Percentiles rank a stretch among this genome's conserved stretches.
These are phyloP conservation scores for Meloidogyne chitwoodi DNA, from an alignment of 1,140 invertebrate species.

Conservation along the genomic window DNA sequence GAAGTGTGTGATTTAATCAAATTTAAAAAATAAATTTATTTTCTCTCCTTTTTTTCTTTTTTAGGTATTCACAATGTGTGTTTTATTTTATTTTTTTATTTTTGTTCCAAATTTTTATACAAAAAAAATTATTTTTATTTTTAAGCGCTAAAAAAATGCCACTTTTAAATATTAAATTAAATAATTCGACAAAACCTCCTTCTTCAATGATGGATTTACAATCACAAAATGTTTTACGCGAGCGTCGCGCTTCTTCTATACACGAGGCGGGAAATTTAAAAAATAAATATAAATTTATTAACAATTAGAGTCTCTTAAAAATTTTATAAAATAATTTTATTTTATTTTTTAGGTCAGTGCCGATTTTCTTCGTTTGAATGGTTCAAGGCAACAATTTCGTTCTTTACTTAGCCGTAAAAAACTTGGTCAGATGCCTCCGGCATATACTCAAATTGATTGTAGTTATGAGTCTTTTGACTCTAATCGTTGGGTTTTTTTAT, in stretches of 20 bases:
- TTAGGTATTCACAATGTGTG: too few species aligned
- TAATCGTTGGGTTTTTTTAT: constrained; percentile 15
- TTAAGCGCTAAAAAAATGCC: too few species aligned
- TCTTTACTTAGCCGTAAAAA: constrained; percentile 59
- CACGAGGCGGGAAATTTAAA: constrained; percentile 39
- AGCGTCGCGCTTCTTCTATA: constrained; percentile 39
- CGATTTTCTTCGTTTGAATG: constrained; percentile 55
- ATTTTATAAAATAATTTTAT: neutral
- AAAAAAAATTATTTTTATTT: too few species aligned
- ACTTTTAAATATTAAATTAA: neutral
- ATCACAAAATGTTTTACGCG: neutral
- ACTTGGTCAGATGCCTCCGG: constrained; percentile 55
- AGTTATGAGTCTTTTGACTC: constrained; percentile 57
- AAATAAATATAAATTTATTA: neutral
- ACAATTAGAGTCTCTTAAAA: neutral
- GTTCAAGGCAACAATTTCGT: constrained; percentile 48
- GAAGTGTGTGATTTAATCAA: too few species aligned
- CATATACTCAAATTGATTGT: constrained; percentile 54
- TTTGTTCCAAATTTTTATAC: too few species aligned
- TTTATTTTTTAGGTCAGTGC: constrained; percentile 50
- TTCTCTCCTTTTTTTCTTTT: too few species aligned
- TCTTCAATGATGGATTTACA: neutral
- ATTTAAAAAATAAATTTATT: too few species aligned
- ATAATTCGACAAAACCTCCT: neutral
- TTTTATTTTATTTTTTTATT: too few species aligned